Evolutionary conservation across 2,888 invertebrate species (phyloP), one percentile per base, ranked within the genome.

Genomic region (Phanerotoma sp.): DNA sequence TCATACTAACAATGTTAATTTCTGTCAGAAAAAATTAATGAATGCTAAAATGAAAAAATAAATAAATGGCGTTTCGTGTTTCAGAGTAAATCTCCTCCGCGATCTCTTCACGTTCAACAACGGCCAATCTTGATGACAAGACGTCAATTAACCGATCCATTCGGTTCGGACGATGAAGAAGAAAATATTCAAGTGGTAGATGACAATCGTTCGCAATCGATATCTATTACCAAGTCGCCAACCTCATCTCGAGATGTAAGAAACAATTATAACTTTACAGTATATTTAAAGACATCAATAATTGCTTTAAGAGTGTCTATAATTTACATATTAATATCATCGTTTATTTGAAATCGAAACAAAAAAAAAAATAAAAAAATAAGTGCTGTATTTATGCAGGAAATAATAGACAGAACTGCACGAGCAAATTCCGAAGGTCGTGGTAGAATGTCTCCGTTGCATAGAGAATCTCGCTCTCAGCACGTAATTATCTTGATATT

Each of bases 121-220:
- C 81, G 62, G 66, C 80, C 59, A 70, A 81, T 61, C 66, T 79
- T 93, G 64, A 93, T 93, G 92, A 93, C 93, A 1, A 84, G 91
- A 62, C 85, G 91, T 51, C 91, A 93, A 75, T 80, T 91, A 61
- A 87, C 87, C 5, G 93, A 95, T 79, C 94, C 94, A 0, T 93
- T 94, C 78, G 93, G 92, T 45, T 93, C 93, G 22, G 93, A 93
- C 69, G 93, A 93, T 16, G 89, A 90, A 22, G 79, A 79, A 25
- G 62, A 73, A 58, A 76, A 75, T 56, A 70, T 75, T 62, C 73
- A 73, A 63, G 72, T 74, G 52, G 65, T 73, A 51, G 75, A 76
- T 48, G 75, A 75, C 47, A 76, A 74, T 59, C 68, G 67, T 61
- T 72, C 71, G 28, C 74, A 71, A 62, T 73, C 75, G 46, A 73